These are phyloP conservation scores for Ivindomyrus marchei DNA, from an alignment of 2,113 vertebrate species.

Conservation along the genomic window DNA sequence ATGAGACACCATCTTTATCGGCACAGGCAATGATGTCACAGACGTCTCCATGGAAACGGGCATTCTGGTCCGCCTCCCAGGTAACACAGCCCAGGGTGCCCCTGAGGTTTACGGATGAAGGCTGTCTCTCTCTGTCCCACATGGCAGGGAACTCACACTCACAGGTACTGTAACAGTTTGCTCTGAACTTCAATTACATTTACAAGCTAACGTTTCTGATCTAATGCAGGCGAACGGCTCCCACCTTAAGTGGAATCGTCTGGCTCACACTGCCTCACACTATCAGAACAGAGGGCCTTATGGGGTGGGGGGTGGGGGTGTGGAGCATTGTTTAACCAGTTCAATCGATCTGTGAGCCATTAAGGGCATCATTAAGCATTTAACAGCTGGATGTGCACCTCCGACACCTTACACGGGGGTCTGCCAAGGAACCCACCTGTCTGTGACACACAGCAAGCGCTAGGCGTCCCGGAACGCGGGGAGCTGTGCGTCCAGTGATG, in stretches of 20 bases:
- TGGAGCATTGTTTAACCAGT: background rate
- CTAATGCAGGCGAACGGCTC: background rate
- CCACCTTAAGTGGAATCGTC: background rate
- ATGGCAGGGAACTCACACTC: background rate
- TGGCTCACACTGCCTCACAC: background rate
- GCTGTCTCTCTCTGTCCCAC: background rate
- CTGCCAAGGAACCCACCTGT: background rate
- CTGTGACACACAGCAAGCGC: background rate
- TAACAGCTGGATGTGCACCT: background rate
- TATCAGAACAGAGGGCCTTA: background rate
- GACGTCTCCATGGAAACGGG: background rate
- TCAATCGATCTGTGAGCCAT: background rate
- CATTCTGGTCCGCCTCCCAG: background rate
- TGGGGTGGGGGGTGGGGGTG: background rate
- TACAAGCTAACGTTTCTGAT: background rate
- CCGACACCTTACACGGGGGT: background rate
- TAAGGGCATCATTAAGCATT: background rate
- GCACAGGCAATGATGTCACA: slow-evolving; percentile 21
- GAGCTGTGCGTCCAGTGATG: background rate
- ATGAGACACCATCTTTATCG: slow-evolving; percentile 19
- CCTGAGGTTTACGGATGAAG: background rate
- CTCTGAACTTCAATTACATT: background rate
- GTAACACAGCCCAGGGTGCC: background rate
- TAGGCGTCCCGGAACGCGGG: no score
- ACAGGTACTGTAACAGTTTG: background rate